phyloP scores from a whole-genome alignment of 2,113 vertebrate species.

The Penelope pileata region DNA sequence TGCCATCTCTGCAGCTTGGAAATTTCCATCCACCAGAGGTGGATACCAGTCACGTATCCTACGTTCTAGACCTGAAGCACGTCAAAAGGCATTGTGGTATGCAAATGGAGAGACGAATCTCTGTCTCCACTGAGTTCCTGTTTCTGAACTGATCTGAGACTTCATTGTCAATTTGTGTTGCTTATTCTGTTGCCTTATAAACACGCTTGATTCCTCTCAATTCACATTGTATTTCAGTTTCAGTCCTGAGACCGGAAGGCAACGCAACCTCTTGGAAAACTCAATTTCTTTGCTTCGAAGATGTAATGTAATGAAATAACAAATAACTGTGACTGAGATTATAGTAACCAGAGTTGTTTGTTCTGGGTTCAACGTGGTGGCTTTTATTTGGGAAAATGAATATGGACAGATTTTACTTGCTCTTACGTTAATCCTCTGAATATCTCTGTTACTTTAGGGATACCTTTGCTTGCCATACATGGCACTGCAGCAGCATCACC shows the following conservation, averaged over 20 bases:
- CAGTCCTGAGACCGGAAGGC: not conserved
- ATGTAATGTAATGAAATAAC: not conserved
- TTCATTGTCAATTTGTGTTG: not conserved
- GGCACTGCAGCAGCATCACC: slow-evolving; percentile 97
- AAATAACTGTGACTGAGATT: not conserved
- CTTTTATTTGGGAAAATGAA: not conserved
- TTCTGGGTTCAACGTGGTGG: not conserved
- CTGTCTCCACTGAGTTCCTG: not conserved
- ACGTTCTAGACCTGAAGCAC: not conserved
- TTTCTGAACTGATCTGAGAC: not conserved
- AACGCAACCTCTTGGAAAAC: not conserved
- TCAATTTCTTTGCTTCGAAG: not conserved
- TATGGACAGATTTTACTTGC: too few species aligned
- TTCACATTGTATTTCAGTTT: not conserved
- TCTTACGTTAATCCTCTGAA: not conserved
- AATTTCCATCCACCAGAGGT: not conserved
- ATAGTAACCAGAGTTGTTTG: not conserved
- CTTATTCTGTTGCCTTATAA: not conserved
- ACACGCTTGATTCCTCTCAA: not conserved
- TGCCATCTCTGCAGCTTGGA: not conserved
- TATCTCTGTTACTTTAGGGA: slow-evolving; percentile 78
- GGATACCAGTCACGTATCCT: not conserved
- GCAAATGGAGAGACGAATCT: not conserved
- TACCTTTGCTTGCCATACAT: slow-evolving; percentile 98
- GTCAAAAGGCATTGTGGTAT: not conserved